Evolutionary conservation across 2,888 invertebrate species (phyloP), one percentile per base, ranked within the genome.

Genomic region (Dasysyrphus tricinctus): DNA sequence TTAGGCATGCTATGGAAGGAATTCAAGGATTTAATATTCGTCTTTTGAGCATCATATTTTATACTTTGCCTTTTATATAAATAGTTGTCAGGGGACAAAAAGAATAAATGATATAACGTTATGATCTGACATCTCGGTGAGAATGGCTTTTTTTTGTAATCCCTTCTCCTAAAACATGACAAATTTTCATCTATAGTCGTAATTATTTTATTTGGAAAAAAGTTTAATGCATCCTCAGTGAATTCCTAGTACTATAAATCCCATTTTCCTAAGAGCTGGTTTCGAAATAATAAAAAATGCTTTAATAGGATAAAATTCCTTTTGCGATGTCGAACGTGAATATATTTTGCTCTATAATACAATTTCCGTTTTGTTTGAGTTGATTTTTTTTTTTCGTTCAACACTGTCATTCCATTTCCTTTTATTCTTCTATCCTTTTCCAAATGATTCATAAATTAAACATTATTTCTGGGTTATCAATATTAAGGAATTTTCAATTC

Each of bases 191-290:
- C 72, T 72, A 56, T n/a, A 73, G 72, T 80, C 65, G 49, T 76
- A 67, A 84, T 84, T 76, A 76, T 76, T 76, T 80, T 47, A 76
- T 72, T 67, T 56, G 63, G 49, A 39, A 76, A 47, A 59, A 80
- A 76, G n/a, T 76, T 73, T 67, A 67, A 54, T 84, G 76, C 54
- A 76, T 16, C 65, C 54, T 57, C 19, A 11, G 16, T 9, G 56
- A 81, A 63, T 70, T 47, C 44, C 44, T 47, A 78, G 74, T 70
- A 56, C n/a, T 67, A n/a, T n/a, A 78, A 78, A 61, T 77, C 39
- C 51, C 16, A 51, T 11, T 65, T 11, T 49, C 3, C 11, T 44
- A 6, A 3, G n/a, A 19, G 16, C 5, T 24, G 7, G 8, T 61
- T n/a, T 61, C 19, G 5, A 14, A 32, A 8, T 29, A 44, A 47